phyloP scores from a whole-genome alignment of 2,797 vertebrate genomes.

The Darevskia nairensis region DNA sequence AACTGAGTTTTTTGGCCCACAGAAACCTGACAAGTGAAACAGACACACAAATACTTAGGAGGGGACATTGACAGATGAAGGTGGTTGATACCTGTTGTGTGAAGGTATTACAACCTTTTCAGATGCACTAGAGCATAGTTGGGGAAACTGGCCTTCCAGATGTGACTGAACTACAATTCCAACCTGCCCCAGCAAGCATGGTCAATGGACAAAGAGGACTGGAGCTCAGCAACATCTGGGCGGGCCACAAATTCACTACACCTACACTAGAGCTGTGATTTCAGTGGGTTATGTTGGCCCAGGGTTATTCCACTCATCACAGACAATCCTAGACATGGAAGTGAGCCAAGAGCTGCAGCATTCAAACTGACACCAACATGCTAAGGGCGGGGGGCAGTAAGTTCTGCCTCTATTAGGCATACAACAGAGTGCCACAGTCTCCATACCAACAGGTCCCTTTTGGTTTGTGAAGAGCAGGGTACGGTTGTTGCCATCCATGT shows the following conservation, averaged over 20 bases:
- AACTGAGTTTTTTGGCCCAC: not conserved
- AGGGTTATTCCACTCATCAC: not conserved
- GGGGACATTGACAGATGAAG: not conserved
- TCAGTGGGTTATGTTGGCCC: not conserved
- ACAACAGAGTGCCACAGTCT: not conserved
- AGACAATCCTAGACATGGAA: not conserved
- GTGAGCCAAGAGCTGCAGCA: not conserved
- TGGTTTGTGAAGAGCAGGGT: conserved; percentile 89
- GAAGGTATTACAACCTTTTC: not conserved
- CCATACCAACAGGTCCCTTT: conserved; percentile 92
- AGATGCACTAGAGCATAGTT: not conserved
- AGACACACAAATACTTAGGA: not conserved
- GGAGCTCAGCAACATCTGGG: too few species aligned
- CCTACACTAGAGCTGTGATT: not conserved
- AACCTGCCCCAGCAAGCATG: too few species aligned
- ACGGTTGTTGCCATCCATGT: conserved; percentile 92
- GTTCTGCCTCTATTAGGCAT: not conserved
- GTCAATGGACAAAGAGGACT: too few species aligned
- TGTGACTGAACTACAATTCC: too few species aligned
- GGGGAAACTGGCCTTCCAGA: too few species aligned
- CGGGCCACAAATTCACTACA: too few species aligned
- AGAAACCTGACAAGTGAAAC: not conserved
- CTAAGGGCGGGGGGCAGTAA: not conserved
- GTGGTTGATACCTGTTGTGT: too few species aligned
- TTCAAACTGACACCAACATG: not conserved